Base-by-base conservation (phyloP, 2,888 invertebrate genomes). In the Galeruca laticollis region DNA sequence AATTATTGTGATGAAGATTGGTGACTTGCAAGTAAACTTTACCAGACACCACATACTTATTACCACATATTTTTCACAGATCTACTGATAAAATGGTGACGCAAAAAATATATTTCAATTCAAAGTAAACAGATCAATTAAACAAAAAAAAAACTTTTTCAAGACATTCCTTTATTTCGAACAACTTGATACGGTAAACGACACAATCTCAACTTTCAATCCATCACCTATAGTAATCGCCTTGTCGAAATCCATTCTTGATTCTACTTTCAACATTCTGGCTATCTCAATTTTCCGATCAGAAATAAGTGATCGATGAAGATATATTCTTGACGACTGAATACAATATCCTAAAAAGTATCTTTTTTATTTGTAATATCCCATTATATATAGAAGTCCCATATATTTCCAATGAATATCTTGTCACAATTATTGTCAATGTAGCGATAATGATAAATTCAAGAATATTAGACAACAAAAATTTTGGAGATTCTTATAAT, bases 221-320 rank as follows among this genome's bases (percentile, higher is more conserved):
- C 31, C 54, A 54, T 54, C 21, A 31, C n/a, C 15, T 54, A 6
- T n/a, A 5, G n/a, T 26, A 26, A 31, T 54, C 31, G 26, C 11
- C 15, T 26, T 54, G 31, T 26, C 31, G 11, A 54, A 54, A 54
- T 54, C 54, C 54, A 26, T 6, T 5, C 54, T 54, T 54, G 26
- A 31, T 54, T 54, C 31, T n/a, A 54, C 31, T 54, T 54, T 54
- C 26, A 54, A 26, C n/a, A 15, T 54, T 31, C 8, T 26, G 6
- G 31, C 9, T 31, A 54, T 26, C 54, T 26, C 31, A 54, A 11
- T 54, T 54, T 54, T 54, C 15, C 54, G n/a, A 54, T 54, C 31
- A 26, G n/a, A 31, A 21, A 54, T 31, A 26, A 54, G 54, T 54
- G 54, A 54, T 54, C 54, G 54, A 54, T 54, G 54, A 26, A 31